phyloP scores from a whole-genome alignment of 2,888 invertebrate species.

The Pterostichus madidus region DNA sequence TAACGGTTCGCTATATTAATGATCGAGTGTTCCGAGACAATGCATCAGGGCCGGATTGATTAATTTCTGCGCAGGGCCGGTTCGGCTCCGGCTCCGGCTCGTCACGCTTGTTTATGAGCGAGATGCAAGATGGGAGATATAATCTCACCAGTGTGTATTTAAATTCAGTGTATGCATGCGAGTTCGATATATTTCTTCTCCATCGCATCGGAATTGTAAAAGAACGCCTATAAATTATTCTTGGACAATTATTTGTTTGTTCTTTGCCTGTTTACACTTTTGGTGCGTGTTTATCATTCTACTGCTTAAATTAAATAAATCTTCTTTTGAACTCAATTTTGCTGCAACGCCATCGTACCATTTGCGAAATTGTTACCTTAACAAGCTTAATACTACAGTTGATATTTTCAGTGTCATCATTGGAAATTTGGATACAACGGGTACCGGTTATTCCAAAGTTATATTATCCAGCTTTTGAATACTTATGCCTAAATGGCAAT shows the following conservation, averaged over 20 bases:
- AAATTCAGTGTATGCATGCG: conserved; percentile 51
- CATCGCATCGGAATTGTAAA: conserved; percentile 58
- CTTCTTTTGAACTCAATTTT: conserved; percentile 43
- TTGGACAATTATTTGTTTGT: conserved; percentile 54
- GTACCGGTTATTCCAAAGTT: too few species aligned
- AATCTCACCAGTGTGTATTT: conserved; percentile 34
- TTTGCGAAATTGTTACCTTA: background rate
- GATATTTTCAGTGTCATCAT: too few species aligned
- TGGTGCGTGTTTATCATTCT: conserved; percentile 53
- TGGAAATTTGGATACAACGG: too few species aligned
- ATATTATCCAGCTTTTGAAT: too few species aligned
- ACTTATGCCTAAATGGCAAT: too few species aligned
- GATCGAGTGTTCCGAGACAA: conserved; percentile 69
- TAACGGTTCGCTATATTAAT: conserved; percentile 69
- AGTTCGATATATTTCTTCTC: conserved; percentile 49
- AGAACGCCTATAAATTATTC: conserved; percentile 60
- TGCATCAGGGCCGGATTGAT: conserved; percentile 69
- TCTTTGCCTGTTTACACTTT: conserved; percentile 48
- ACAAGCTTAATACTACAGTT: too few species aligned
- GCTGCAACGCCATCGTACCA: background rate
- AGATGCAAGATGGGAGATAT: conserved; percentile 27
- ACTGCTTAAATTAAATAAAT: conserved; percentile 46
- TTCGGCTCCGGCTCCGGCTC: background rate
- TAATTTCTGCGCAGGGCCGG: conserved; percentile 59
- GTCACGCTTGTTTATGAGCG: conserved; percentile 28